Conservation (phyloP, 1,140 invertebrate species). For the Drosophila navojoa region DNA sequence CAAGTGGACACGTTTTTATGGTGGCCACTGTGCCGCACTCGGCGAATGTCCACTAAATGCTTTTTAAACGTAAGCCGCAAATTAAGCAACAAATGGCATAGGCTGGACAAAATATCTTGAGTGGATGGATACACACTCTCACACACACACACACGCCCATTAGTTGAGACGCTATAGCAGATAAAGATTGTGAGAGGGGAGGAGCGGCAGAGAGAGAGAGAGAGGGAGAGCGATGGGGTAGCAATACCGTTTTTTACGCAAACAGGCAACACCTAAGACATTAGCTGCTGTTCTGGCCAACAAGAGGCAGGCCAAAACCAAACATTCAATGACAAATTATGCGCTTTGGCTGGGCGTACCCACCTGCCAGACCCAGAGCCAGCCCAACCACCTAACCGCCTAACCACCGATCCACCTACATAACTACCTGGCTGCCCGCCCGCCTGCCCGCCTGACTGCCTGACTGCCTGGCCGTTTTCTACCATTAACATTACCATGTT, state of each 20-base stretch:
- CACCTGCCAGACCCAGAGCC: conserved; percentile 49
- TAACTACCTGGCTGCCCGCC: conserved; percentile 16
- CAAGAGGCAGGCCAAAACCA: conserved; percentile 46
- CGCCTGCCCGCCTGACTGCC: too few species aligned
- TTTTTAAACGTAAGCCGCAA: conserved; percentile 68
- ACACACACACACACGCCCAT: conserved; percentile 28
- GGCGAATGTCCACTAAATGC: conserved; percentile 52
- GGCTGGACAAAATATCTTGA: conserved; percentile 53
- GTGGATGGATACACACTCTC: conserved; percentile 38
- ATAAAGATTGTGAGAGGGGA: too few species aligned
- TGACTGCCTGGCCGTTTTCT: conserved; percentile 14
- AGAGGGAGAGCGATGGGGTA: conserved; percentile 10
- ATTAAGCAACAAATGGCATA: conserved; percentile 65
- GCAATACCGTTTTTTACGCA: conserved; percentile 43
- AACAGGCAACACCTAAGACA: conserved; percentile 70
- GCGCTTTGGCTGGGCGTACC: conserved; percentile 61
- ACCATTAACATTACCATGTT: conserved; percentile 40
- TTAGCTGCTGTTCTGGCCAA: conserved; percentile 45
- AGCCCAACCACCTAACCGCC: conserved; percentile 46
- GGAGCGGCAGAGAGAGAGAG: not conserved
- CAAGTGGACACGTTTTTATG: conserved; percentile 36
- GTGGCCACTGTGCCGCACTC: conserved; percentile 49
- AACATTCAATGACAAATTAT: conserved; percentile 82
- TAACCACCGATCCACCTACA: conserved; percentile 42
- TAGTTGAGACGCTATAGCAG: conserved; percentile 17